Evolutionary conservation across 2,888 invertebrate species (phyloP).

Genomic region (Sepiola atlantica): DNA sequence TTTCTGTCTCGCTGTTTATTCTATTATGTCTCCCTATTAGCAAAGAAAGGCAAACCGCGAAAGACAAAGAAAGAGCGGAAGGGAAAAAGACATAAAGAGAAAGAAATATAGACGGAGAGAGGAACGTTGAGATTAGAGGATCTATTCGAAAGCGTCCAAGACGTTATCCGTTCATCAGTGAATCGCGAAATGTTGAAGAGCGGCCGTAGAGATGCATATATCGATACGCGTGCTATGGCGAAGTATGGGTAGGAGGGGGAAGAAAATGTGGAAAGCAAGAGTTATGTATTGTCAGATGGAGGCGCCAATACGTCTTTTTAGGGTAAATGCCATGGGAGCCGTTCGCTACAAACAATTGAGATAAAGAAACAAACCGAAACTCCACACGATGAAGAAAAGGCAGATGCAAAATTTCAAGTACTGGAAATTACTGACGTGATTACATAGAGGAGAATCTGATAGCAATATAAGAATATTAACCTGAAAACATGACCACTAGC

Average conservation of each 20-base stretch:
- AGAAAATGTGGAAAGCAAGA: no score
- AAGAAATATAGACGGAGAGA: no score
- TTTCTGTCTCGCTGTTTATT: no score
- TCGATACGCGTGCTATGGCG: background rate
- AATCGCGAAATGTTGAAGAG: background rate
- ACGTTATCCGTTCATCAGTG: background rate
- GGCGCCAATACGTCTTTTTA: background rate
- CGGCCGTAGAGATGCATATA: background rate
- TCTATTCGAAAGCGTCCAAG: background rate
- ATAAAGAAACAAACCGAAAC: background rate
- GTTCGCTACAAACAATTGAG: background rate
- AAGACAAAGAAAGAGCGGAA: no score
- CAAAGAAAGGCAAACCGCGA: background rate
- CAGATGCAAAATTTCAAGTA: background rate
- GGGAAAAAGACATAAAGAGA: no score
- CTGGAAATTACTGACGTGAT: background rate
- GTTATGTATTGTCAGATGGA: background rate
- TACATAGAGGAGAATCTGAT: background rate
- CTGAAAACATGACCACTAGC: background rate
- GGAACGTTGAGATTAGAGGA: no score
- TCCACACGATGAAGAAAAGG: background rate
- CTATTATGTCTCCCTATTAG: background rate
- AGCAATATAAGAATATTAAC: background rate
- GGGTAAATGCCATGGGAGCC: background rate
- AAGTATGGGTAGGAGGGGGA: background rate